Evolutionary conservation across 2,888 invertebrate species (phyloP), one percentile per base, ranked within the genome.

Genomic region (Leptinotarsa rubiginosa): DNA sequence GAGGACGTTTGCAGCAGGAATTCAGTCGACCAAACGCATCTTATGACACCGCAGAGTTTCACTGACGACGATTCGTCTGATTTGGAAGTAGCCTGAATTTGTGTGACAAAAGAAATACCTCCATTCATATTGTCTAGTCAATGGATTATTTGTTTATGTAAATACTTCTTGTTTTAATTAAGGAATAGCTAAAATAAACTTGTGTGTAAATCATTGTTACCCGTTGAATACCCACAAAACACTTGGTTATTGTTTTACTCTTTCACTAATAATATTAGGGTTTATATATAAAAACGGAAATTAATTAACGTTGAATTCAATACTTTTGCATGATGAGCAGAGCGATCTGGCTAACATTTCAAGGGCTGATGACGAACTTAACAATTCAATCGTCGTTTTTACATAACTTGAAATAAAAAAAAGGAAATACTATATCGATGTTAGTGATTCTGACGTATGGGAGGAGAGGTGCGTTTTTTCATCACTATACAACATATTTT

Each of bases 41-140:
- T 79, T 4, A 77, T 80, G 41, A 86, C 82, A 80, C 86, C 85
- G 82, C 72, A 89, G 54, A 82, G 83, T 64, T 91, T 91, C 84
- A 91, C 92, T 80, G 93, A 93, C 81, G 93, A 93, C 81, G 95
- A 95, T 83, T 94, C 94, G 78, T 94, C 94, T 0, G 95, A 95
- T 84, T 89, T 95, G 70, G 95, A 95, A 88, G 95, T 95, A 72
- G 95, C 95, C 87, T 95, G 92, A 89, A 65, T 20, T 68, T 50
- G 68, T 54, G 52, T 56, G 4, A 22, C 22, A 56, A 22, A 22
- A 22, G 54, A 68, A 31, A 54, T 31, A 16, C 18, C 41, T 22
- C 41, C 47, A 54, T 20, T 52, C 54, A 41, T 41, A 41, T 47
- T 52, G 54, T 69, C 69, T 69, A 69, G 69, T 69, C 69, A 69